Conservation (phyloP, 2,113 vertebrate species). For the Xiphophorus couchianus region DNA sequence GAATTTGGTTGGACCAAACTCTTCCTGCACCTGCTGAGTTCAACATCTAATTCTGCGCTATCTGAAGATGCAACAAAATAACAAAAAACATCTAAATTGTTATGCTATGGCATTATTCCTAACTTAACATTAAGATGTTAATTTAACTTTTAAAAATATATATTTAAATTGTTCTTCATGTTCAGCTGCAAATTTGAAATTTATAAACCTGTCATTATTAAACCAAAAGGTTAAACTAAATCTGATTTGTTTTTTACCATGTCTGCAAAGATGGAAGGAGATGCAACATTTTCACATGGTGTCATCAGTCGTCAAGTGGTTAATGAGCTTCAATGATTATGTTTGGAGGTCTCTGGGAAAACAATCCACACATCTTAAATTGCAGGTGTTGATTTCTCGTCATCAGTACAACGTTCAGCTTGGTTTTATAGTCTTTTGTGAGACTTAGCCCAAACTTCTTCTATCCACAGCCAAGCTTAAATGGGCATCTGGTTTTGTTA, state of each 20-base stretch:
- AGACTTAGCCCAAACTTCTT: constrained; percentile 22
- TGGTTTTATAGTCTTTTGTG: constrained; percentile 43
- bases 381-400: constrained; percentile 55
- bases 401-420: constrained; percentile 15
- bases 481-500: constrained; percentile 61
- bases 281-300: not conserved
- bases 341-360: not conserved
- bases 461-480: constrained; percentile 39
- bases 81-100: not conserved
- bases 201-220: not conserved
- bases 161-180: not conserved
- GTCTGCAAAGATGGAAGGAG: not conserved
- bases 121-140: constrained; percentile 8
- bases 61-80: constrained; percentile 1
- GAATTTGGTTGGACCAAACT: not conserved
- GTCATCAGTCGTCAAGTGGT: not conserved
- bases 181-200: not conserved
- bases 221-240: constrained; percentile 4
- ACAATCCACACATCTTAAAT: constrained; percentile 25
- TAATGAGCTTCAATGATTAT: constrained; percentile 13
- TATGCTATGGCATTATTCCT: not conserved
- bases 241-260: not conserved
- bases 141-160: constrained; percentile 12
- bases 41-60: constrained; percentile 7
- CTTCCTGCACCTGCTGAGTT: not conserved